Base-by-base conservation (phyloP, 2,888 invertebrate species). In the Acanthosepion esculentum region DNA sequence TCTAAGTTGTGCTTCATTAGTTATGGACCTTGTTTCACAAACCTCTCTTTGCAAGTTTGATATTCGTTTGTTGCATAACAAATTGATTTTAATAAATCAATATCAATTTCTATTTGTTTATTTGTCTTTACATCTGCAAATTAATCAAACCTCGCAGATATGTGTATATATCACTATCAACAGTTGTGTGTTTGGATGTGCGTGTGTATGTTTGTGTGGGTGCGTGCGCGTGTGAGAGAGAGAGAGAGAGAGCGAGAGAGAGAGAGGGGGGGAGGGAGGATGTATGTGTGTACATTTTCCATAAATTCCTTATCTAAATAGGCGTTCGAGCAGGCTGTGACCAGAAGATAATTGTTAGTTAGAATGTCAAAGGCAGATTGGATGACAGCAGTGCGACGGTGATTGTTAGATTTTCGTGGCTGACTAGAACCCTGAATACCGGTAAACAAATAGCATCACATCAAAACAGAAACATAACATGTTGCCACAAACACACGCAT, bases 221-320 rank as follows among this genome's bases (percentile, higher is more conserved):
- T 10, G 53, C 2, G 64, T 64, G 26, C 29, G 64, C n/a, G 15
- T 78, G 0, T 2, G n/a, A 15, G 15, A 33, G 15, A 15, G 78
- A 33, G 12, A 4, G 18, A 1, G 15, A 15, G 78, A 33, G 12
- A 4, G 18, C 0, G n/a, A 15, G 15, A 33, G 15, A 15, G 78
- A 33, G 12, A 4, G 18, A 1, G n/a, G 12, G n/a, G 0, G 6
- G 4, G 12, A 10, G n/a, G 1, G 10, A n/a, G n/a, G 8, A n/a
- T 8, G 78, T n/a, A 8, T 0, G n/a, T n/a, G 18, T 1, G 12
- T 5, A 15, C 2, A 12, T 10, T 78, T 33, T n/a, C n/a, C 78
- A 78, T 78, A 78, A 78, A 78, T 78, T n/a, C 78, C n/a, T 78
- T 15, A n/a, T 33, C n/a, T 78, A 78, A 78, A n/a, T 78, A 78